A percentile compares a stretch with the other conserved stretches of the same genome.
Conservation (phyloP, 2,888 invertebrate genomes). For the Drosophila paucipuncta region DNA sequence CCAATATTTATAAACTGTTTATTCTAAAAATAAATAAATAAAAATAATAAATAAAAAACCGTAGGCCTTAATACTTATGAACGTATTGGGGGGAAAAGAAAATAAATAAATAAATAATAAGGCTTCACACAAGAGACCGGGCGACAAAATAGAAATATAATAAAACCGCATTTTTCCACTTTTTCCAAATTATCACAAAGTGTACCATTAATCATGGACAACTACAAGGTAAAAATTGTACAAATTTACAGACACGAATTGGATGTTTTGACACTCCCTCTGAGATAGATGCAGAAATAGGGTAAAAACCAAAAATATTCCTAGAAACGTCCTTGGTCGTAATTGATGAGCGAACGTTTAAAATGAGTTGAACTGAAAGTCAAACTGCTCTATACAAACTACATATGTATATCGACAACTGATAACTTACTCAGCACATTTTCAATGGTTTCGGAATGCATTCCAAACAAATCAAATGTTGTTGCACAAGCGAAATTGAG, state of each 20-base stretch:
- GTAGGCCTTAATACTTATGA: neutral
- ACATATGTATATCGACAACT: neutral
- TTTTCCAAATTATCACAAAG: neutral
- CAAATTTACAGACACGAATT: neutral
- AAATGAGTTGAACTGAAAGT: neutral
- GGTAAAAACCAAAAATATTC: neutral
- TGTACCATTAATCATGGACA: too few species aligned
- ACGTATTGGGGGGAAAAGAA: neutral
- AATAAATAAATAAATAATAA: neutral
- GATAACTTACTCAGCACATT: neutral
- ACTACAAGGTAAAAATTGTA: neutral
- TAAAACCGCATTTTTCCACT: neutral
- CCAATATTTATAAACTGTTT: neutral
- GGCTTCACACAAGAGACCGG: neutral
- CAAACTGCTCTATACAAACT: neutral
- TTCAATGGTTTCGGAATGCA: constrained; percentile 4
- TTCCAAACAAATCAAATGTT: neutral
- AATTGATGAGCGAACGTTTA: neutral
- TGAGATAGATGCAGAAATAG: neutral
- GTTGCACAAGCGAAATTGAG: neutral
- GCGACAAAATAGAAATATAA: neutral
- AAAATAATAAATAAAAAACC: neutral
- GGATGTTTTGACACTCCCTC: too few species aligned
- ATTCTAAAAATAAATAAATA: neutral
- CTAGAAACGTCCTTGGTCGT: neutral